Base-by-base conservation (phyloP, 2,797 vertebrate genomes). In the Orestias chungarensis region DNA sequence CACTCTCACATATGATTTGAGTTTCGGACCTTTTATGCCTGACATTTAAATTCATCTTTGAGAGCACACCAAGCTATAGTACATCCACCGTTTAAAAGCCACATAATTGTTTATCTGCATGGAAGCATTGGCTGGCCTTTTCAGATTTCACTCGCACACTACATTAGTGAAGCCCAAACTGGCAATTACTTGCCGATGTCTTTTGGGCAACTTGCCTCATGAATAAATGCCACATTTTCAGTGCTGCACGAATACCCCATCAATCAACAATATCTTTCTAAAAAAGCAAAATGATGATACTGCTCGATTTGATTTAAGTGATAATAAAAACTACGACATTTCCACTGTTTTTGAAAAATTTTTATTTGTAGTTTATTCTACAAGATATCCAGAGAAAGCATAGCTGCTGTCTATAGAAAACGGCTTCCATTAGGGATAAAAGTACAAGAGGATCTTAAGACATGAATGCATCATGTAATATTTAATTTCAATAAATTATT, bases 41-140 rank as follows among this genome's bases (percentile, higher is more conserved):
- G 94, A 93, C 94, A 94, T 95, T 95, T 92, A 91, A 93, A 93
- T 92, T 87, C 82, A 88, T 92, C 89, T 92, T 87, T 75, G 80
- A 86, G 84, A 83, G 87, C 86, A 87, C 88, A 82, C 73, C 81
- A 88, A 91, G 89, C 91, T 89, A 91, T 93, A 93, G 92, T 85
- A 92, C 91, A 85, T 82, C 81, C 86, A 84, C 82, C 88, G 83
- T 92, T 91, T 90, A 93, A 94, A 91, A 91, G 91, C 86, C 87
- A 87, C 88, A 90, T 94, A 94, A 95, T 94, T 94, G 93, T 94
- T 93, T 93, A 93, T 94, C 91, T 90, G 89, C 80, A 86, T 89
- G 91, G 89, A 92, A 90, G 89, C 89, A 92, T 84, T 88, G 84
- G 88, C 84, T 93, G 94, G 91, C 93, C 93, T 94, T 94, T 94